These are phyloP conservation scores for Nipponacmea schrenckii DNA, from an alignment of 2,888 invertebrate species.

Conservation along the genomic window DNA sequence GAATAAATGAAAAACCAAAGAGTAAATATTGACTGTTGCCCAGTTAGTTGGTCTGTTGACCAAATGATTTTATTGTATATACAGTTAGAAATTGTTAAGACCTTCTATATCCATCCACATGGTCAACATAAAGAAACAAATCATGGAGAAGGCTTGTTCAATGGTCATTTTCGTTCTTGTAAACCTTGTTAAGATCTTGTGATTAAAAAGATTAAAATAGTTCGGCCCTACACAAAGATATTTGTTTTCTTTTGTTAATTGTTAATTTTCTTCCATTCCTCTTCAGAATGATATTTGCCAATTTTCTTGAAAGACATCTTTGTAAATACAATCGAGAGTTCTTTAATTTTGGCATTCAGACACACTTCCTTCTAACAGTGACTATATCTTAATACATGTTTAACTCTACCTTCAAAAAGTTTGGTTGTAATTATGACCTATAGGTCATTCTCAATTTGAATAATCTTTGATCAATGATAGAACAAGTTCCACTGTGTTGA, in stretches of 20 bases:
- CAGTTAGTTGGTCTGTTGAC: neutral
- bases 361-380: too few relatives aligned
- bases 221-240: neutral
- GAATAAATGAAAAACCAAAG: neutral
- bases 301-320: too few relatives aligned
- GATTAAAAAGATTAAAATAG: slow-evolving; percentile 7
- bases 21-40: neutral
- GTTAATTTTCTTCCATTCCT: neutral
- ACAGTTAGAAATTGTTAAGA: neutral
- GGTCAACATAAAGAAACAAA: neutral
- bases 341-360: too few relatives aligned
- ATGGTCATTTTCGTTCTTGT: too few relatives aligned
- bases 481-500: too few relatives aligned
- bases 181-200: neutral
- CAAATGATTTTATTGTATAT: neutral
- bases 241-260: slow-evolving; percentile 3
- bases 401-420: too few relatives aligned
- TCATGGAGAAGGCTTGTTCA: neutral
- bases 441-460: too few relatives aligned
- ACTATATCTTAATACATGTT: too few relatives aligned
- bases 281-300: neutral
- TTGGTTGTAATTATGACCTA: too few relatives aligned
- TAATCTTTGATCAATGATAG: too few relatives aligned
- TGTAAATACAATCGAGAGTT: too few relatives aligned
- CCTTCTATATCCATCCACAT: neutral